Base-by-base conservation (phyloP, 2,888 invertebrate genomes). In the Tribolium freemani region DNA sequence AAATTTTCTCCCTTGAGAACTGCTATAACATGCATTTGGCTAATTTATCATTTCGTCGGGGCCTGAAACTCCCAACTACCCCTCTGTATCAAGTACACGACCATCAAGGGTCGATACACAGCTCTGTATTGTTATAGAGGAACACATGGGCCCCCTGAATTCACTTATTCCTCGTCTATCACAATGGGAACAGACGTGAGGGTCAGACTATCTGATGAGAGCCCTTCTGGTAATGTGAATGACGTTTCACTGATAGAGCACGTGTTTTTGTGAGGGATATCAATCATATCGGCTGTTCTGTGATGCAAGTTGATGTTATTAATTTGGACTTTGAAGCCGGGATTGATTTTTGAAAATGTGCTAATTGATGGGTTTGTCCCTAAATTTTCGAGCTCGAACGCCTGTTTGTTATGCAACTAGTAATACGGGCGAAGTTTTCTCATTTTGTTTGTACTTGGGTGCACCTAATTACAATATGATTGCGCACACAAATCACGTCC, bases 111-210 rank as follows among this genome's bases (percentile, higher is more conserved):
- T 63, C 30, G 63, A 50, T 63, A 11, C 50, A 51, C 20, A 61
- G 21, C 31, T 11, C 13, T 26, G 63, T 63, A 63, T 63, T 63
- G 63, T 63, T 60, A 13, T 30, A 9, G 48, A 60, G 46, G 26
- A 48, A n/a, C 63, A 63, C 63, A 63, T 63, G 63, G 63, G 30
- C 31, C 63, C 63, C 63, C 48, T 57, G 54, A 10, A 44, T 46
- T 26, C 11, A 60, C 60, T 60, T n/a, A n/a, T n/a, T 63, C 63
- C 50, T 63, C 31, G 61, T 63, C 50, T 21, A 16, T 48, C 5
- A 64, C 77, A 77, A 77, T 76, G 69, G 75, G 57, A 71, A 74
- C 58, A 30, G 67, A 63, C 72, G 75, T 74, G 68, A 73, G 76
- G 75, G 75, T 77, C 70, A 72, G 61, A 21, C 31, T 54, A 57